Evolutionary conservation across 2,113 vertebrate genomes (phyloP), one percentile per base, ranked within the genome.

Genomic region (Coracopsis vasa): DNA sequence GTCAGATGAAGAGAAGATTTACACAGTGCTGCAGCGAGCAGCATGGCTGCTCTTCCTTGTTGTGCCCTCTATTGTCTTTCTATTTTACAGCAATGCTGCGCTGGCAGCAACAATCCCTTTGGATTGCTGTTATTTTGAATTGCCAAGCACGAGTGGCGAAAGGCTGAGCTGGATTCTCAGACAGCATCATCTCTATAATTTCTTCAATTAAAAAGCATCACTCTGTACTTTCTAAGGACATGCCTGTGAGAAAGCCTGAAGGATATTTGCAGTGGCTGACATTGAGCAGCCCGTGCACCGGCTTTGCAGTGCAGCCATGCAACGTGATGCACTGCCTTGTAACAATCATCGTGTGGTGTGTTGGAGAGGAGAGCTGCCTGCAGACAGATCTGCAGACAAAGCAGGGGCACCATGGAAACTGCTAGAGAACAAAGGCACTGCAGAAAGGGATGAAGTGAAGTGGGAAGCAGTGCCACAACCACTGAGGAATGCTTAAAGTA

Each of bases 391-490:
- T 74, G 75, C 91, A 19, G 86, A 47, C 89, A 95, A 84, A 91
- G 94, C 77, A 4, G 62, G 17, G 47, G 78, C 78, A 16, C 96
- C 94, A 95, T 92, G 94, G 95, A 94, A 96, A 97, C 93, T 41
- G 86, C 83, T 13, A 1, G 48, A 48, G 89, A 89, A 96, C 86
- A 91, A 95, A 95, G 65, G 44, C 25, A 0, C 28, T 4, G 28
- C 67, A 25, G 19, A 45, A 12, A 51, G 31, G 31, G 41, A 18
- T 7, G 24, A 58, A 58, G 51, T 53, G 54, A 41, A 78, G 16
- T 6, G 0, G 35, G 2, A 12, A 89, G 80, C 66, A 16, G 50
- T 20, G 73, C 48, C 79, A 31, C 7, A 25, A 77, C 72, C 92
- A 9, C 44, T 6, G 1, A 61, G 41, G 10, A 47, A 28, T 7